Conservation (phyloP, 2,113 vertebrate genomes). For the Oreochromis spilurus region DNA sequence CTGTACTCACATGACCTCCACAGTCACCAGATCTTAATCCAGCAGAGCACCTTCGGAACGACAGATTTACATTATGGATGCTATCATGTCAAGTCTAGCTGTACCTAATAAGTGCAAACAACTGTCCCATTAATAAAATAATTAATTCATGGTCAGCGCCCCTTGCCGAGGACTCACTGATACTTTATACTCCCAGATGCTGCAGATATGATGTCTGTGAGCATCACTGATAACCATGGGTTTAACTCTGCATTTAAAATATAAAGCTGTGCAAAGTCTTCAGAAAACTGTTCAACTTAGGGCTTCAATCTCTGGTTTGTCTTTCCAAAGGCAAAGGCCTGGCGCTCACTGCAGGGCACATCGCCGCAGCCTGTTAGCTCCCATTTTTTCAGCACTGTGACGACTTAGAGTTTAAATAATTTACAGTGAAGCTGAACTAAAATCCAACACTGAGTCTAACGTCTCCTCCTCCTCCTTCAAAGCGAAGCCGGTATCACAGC, state of each 20-base stretch:
- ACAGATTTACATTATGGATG: neutral
- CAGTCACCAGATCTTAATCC: accelerated
- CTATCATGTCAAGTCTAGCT: accelerated
- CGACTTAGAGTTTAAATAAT: neutral
- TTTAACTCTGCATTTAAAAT: accelerated
- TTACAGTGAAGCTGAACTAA: neutral
- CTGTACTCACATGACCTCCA: neutral
- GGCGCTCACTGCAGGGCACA: neutral
- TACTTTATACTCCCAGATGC: neutral
- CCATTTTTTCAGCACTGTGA: neutral
- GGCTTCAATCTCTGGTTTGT: neutral
- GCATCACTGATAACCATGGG: accelerated
- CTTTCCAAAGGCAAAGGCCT: neutral
- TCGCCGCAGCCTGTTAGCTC: neutral
- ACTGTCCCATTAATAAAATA: neutral
- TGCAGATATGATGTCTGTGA: neutral
- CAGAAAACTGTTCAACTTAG: neutral
- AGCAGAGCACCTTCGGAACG: neutral
- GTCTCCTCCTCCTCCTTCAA: conserved; percentile 1
- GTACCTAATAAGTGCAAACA: neutral
- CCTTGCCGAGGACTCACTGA: neutral
- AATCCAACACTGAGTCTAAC: neutral
- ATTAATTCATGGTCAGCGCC: neutral
- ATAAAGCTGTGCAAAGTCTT: neutral
- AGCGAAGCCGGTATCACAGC: conserved; percentile 4